These are phyloP conservation scores for Pseudotriccus pelzelni DNA, from an alignment of 2,797 vertebrate species.

Conservation along the genomic window DNA sequence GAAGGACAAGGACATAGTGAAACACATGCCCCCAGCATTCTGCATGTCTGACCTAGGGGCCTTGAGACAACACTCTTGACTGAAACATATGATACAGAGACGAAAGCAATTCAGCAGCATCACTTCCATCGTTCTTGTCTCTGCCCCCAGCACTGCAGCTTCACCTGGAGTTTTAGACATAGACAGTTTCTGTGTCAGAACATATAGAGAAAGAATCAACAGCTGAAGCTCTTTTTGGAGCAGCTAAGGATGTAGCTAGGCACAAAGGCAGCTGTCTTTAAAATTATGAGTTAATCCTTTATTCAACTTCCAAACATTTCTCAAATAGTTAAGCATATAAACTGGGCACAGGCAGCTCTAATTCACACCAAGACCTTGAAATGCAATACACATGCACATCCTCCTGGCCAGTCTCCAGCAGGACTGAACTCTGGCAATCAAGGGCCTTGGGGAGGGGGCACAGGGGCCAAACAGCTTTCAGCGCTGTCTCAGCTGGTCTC, in stretches of 20 bases:
- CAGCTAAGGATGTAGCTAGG: neutral
- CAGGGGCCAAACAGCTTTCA: neutral
- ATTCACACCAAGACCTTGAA: neutral
- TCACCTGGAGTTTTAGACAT: neutral
- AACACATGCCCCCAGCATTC: neutral
- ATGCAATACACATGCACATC: neutral
- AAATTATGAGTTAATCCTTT: slow-evolving; percentile 52
- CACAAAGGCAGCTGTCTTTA: neutral
- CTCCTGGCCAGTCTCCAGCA: neutral
- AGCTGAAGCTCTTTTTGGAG: neutral
- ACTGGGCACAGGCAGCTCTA: neutral
- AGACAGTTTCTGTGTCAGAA: neutral
- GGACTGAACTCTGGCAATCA: neutral
- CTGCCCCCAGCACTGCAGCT: neutral
- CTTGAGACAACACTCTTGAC: neutral
- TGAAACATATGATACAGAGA: neutral
- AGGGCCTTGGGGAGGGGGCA: neutral
- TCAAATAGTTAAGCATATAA: neutral
- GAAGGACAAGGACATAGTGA: neutral
- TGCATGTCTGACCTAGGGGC: neutral
- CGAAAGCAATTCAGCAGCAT: neutral
- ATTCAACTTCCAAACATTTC: slow-evolving; percentile 48
- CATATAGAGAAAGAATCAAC: neutral
- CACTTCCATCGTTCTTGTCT: neutral
- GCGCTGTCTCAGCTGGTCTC: neutral